phyloP scores from a whole-genome alignment of 2,113 vertebrate genomes.

The Seriola dumerili region DNA sequence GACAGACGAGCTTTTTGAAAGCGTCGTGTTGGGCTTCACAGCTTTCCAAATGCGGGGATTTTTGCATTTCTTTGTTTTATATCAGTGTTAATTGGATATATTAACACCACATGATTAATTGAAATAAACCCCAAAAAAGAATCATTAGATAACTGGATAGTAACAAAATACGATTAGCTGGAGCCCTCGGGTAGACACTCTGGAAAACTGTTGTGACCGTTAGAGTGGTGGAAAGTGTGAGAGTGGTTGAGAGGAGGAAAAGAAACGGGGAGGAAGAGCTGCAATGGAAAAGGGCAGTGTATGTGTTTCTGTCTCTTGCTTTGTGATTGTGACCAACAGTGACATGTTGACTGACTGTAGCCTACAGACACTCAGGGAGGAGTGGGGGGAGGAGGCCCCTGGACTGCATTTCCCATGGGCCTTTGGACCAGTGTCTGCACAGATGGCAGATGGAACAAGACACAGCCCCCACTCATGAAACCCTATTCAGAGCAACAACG shows the following conservation, averaged over 20 bases:
- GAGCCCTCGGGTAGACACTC: neutral
- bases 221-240: neutral
- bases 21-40: neutral
- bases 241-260: neutral
- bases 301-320: constrained; percentile 2
- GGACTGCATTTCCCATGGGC: constrained; percentile 78
- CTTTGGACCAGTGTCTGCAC: constrained; percentile 64
- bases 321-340: constrained; percentile 57
- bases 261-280: neutral
- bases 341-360: constrained; percentile 69
- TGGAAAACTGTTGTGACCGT: neutral
- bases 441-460: constrained; percentile 67
- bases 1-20: neutral
- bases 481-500: constrained; percentile 35
- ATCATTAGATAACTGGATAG: constrained; percentile 5
- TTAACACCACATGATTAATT: neutral
- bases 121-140: neutral
- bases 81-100: neutral
- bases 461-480: constrained; percentile 39
- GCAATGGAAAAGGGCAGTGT: constrained; percentile 29
- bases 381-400: constrained; percentile 1
- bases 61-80: neutral
- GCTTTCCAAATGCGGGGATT: neutral
- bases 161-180: neutral
- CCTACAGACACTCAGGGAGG: constrained; percentile 49